phyloP scores from a whole-genome alignment of 2,797 vertebrate species.

The Pantherophis vulpinus region DNA sequence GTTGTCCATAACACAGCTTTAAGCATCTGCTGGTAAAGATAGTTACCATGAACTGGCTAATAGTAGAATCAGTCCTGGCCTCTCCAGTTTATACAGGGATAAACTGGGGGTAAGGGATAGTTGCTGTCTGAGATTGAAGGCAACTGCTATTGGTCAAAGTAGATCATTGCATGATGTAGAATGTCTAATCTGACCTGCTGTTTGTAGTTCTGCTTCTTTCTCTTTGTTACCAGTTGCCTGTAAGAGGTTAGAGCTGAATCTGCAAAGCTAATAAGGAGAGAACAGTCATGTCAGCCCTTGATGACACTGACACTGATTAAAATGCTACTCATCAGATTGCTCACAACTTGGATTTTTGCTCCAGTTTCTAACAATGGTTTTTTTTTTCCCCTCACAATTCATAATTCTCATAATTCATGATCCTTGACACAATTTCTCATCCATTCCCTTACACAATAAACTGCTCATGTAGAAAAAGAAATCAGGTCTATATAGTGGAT shows the following conservation, averaged over 20 bases:
- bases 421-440: not conserved
- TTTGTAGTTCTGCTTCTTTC: not conserved
- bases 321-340: not conserved
- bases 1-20: not conserved
- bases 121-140: not conserved
- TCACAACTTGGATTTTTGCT: not conserved
- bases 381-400: not conserved
- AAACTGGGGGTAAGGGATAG: too few relatives aligned
- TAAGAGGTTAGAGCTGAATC: not conserved
- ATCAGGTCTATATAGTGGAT: not conserved
- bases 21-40: not conserved
- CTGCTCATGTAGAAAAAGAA: slow-evolving; percentile 15
- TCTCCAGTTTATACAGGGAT: not conserved
- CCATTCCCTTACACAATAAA: not conserved
- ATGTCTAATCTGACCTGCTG: not conserved
- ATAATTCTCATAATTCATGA: not conserved
- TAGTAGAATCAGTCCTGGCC: not conserved
- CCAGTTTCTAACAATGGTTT: not conserved
- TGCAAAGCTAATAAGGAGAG: not conserved
- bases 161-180: not conserved
- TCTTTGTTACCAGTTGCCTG: not conserved
- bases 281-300: not conserved
- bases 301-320: not conserved
- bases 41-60: not conserved
- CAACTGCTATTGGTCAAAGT: not conserved